Conservation (phyloP, 2,888 invertebrate genomes). For the Alviniconcha strummeri region DNA sequence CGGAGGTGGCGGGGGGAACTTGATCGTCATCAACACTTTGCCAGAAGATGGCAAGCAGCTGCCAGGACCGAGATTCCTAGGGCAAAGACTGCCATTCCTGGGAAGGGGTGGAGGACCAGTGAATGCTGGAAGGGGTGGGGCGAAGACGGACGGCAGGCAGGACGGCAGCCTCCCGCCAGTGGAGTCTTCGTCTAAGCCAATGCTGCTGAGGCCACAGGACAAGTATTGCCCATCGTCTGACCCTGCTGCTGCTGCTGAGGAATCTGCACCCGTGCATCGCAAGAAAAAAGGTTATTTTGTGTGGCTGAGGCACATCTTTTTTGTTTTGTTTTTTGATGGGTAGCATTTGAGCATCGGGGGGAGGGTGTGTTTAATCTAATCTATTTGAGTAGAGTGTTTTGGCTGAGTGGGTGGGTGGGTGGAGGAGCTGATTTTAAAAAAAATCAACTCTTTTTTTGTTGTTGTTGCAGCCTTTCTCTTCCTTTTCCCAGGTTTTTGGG, state of each 20-base stretch:
- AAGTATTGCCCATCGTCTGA: slow-evolving; percentile 58
- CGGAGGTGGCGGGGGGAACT: slow-evolving; percentile 41
- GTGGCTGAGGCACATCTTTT: too few species aligned
- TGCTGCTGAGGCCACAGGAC: slow-evolving; percentile 61
- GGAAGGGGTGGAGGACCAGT: background rate
- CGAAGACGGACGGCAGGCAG: background rate
- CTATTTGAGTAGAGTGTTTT: too few species aligned
- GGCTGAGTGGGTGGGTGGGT: too few species aligned
- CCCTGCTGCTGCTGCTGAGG: slow-evolving; percentile 39
- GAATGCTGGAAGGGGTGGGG: slow-evolving; percentile 2
- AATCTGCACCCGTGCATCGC: slow-evolving; percentile 12
- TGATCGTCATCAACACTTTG: slow-evolving; percentile 51
- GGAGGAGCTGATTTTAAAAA: too few species aligned
- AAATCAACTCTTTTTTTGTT: too few species aligned
- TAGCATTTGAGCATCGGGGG: too few species aligned
- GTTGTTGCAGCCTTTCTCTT: too few species aligned
- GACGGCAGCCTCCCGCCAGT: background rate
- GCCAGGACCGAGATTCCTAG: background rate
- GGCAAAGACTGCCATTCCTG: background rate
- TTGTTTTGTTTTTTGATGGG: too few species aligned
- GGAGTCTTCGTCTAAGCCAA: slow-evolving; percentile 36
- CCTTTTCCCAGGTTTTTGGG: too few species aligned
- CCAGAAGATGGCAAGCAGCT: slow-evolving; percentile 39
- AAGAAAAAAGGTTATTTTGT: slow-evolving; percentile 27
- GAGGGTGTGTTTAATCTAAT: too few species aligned